phyloP scores from a whole-genome alignment of 1,140 invertebrate species.

The Ips nitidus region DNA sequence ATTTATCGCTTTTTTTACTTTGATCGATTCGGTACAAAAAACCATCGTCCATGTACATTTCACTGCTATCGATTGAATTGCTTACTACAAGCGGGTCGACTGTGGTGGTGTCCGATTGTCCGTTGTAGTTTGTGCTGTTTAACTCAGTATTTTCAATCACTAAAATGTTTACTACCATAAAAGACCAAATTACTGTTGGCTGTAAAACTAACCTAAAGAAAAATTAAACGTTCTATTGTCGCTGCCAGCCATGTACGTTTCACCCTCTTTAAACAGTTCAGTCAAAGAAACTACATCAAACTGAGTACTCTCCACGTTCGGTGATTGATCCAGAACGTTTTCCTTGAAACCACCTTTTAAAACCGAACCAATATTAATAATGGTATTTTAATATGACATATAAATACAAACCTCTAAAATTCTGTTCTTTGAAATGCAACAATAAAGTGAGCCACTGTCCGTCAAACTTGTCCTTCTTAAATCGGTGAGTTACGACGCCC shows the following conservation, averaged over 20 bases:
- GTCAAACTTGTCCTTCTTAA: conserved; percentile 64
- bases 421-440: conserved; percentile 58
- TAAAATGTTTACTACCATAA: conserved; percentile 9
- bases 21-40: conserved; percentile 46
- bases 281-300: conserved; percentile 63
- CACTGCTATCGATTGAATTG: conserved; percentile 44
- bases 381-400: neutral
- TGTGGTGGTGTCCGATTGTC: conserved; percentile 48
- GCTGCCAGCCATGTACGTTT: conserved; percentile 48
- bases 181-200: neutral
- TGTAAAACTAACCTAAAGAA: conserved; percentile 39
- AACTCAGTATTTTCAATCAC: conserved; percentile 40
- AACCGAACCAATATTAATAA: neutral
- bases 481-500: conserved; percentile 54
- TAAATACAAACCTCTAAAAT: conserved; percentile 52
- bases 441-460: conserved; percentile 70
- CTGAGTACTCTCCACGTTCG: conserved; percentile 53
- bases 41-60: conserved; percentile 40
- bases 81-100: conserved; percentile 41
- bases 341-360: conserved; percentile 54
- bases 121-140: conserved; percentile 52
- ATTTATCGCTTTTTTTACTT: conserved; percentile 54
- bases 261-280: conserved; percentile 54
- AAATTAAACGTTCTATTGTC: conserved; percentile 48
- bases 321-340: conserved; percentile 54